Evolutionary conservation across 2,888 invertebrate genomes (phyloP).

Genomic region (Leptogaster cylindrica): DNA sequence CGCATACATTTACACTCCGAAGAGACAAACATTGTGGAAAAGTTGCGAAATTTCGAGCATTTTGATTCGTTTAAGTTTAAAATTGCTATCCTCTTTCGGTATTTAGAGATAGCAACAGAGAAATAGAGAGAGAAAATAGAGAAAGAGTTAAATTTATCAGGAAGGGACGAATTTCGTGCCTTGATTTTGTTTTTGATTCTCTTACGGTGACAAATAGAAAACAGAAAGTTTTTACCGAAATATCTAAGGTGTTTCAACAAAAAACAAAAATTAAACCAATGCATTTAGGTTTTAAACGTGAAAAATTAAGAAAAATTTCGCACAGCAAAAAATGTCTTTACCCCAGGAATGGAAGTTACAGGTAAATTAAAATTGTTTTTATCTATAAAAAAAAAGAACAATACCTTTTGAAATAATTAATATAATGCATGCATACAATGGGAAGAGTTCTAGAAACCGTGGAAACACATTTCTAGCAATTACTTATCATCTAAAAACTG

Average conservation of each 20-base stretch:
- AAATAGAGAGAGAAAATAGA: too few species aligned
- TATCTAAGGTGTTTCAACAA: slow-evolving; percentile 49
- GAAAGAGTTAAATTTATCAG: not conserved
- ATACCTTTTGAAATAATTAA: too few species aligned
- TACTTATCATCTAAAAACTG: too few species aligned
- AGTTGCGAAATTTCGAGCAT: slow-evolving; percentile 3
- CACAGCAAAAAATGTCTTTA: slow-evolving; percentile 62
- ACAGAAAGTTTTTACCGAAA: slow-evolving; percentile 24
- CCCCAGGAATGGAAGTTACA: slow-evolving; percentile 63
- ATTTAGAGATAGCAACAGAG: not conserved
- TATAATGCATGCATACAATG: too few species aligned
- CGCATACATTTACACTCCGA: not conserved
- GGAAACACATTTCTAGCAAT: too few species aligned
- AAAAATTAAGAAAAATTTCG: slow-evolving; percentile 61
- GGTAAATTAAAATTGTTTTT: slow-evolving; percentile 52
- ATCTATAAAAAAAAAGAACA: too few species aligned
- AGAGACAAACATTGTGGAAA: slow-evolving; percentile 5
- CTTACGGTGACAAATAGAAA: slow-evolving; percentile 26
- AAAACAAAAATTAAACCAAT: slow-evolving; percentile 61
- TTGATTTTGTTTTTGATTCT: slow-evolving; percentile 21
- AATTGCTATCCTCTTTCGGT: slow-evolving; percentile 16
- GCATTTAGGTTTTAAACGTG: slow-evolving; percentile 65
- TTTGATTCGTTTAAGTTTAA: slow-evolving; percentile 14
- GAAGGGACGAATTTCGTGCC: slow-evolving; percentile 23
- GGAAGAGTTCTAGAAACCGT: too few species aligned